Percentiles rank a stretch among this genome's conserved stretches.
Evolutionary conservation across 2,113 vertebrate species (phyloP).

Genomic region (Theristicus caerulescens): DNA sequence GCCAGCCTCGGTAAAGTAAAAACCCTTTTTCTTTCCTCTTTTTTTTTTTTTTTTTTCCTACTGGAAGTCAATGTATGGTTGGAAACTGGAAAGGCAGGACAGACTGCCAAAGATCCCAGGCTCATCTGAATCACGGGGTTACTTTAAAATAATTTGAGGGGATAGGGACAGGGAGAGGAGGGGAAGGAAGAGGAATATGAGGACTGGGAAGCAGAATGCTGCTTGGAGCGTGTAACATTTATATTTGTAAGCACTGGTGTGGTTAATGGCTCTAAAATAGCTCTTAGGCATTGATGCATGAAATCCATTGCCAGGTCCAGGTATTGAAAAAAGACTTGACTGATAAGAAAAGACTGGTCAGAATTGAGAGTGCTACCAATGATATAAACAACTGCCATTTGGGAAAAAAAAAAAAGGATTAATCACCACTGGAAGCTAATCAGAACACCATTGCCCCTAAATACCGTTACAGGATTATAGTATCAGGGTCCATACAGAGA

Average conservation of each 20-base stretch:
- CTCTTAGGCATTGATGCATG: constrained; percentile 36
- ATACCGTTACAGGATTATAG: neutral
- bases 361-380: neutral
- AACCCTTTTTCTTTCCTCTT: neutral
- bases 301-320: constrained; percentile 57
- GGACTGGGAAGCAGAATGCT: neutral
- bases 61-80: neutral
- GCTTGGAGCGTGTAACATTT: neutral
- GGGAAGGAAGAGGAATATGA: neutral
- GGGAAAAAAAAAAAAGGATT: neutral
- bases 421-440: constrained; percentile 38
- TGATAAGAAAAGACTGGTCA: constrained; percentile 50
- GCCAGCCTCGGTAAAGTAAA: neutral
- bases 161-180: neutral
- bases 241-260: neutral
- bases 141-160: neutral
- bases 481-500: neutral
- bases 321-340: constrained; percentile 48
- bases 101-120: neutral
- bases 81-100: neutral
- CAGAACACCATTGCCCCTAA: constrained; percentile 10
- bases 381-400: constrained; percentile 53
- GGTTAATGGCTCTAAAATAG: constrained; percentile 41
- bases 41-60: neutral
- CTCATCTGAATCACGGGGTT: neutral